Evolutionary conservation across 2,113 vertebrate species (phyloP), one percentile per base, ranked within the genome.

Genomic region (Mesembrinibis cayennensis): DNA sequence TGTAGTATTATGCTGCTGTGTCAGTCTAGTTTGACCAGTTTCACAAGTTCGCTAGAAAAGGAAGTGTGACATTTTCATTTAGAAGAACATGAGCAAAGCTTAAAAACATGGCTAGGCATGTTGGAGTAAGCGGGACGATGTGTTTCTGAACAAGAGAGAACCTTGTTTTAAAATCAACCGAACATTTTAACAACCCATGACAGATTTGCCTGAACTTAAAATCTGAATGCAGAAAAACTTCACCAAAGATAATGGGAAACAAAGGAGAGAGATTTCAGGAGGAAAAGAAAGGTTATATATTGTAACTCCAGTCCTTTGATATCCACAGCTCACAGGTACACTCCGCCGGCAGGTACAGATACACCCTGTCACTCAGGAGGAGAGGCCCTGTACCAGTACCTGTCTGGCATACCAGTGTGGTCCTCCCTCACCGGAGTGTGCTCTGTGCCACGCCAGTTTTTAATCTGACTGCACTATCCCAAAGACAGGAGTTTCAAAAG

Each of bases 21-120:
- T 84, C 94, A 93, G 89, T 96, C 97, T 96, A 93, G 97, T 97
- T 97, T 92, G 95, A 96, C 97, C 96, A 95, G 97, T 98, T 98
- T 91, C 62, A 73, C 97, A 87, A 95, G 96, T 90, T 97, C 0
- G 3, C 82, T 91, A 58, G 78, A 92, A 96, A 92, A 96, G 94
- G 86, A 98, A 97, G 91, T 78, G 87, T 95, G 95, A 96, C 89
- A 95, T 96, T 96, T 95, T 95, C 92, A 93, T 96, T 97, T 97
- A 89, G 78, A 83, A 91, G 86, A 97, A 96, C 90, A 92, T 8
- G 77, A 97, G 82, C 1, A 3, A 79, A 91, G 82, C 82, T 85
- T 78, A 53, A 52, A 79, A 95, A 95, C 93, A 72, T 95, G 96
- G 95, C 92, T 76, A 84, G 92, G 89, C 95, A 94, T 89, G 96